Evolutionary conservation across 2,113 vertebrate genomes (phyloP).

Genomic region (Piaya cayana): DNA sequence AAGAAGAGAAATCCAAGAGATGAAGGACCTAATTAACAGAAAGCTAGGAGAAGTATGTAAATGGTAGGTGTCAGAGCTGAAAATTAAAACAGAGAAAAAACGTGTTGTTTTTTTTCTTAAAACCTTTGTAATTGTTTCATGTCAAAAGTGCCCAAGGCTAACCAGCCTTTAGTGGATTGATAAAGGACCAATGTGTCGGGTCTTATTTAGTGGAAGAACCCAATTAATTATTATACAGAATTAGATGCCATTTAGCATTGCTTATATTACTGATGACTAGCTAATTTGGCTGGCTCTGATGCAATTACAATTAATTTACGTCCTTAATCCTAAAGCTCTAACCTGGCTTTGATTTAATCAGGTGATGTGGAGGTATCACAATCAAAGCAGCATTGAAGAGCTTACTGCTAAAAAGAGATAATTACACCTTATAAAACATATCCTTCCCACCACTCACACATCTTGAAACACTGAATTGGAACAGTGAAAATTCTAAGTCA

Average conservation of each 20-base stretch:
- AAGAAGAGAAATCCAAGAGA: neutral
- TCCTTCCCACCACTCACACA: neutral
- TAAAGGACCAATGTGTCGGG: conserved; percentile 34
- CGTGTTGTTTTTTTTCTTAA: neutral
- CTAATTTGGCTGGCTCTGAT: conserved; percentile 67
- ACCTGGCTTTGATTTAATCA: conserved; percentile 71
- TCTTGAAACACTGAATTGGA: conserved; percentile 21
- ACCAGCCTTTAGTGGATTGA: conserved; percentile 39
- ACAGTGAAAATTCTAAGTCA: neutral
- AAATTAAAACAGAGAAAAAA: conserved; percentile 26
- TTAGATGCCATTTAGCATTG: conserved; percentile 68
- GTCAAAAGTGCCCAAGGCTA: conserved; percentile 34
- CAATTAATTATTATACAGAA: conserved; percentile 68
- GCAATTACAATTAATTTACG: conserved; percentile 69
- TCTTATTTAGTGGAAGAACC: conserved; percentile 61
- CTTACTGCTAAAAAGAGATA: conserved; percentile 42
- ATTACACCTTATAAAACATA: conserved; percentile 43
- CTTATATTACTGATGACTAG: conserved; percentile 65
- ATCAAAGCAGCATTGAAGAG: conserved; percentile 50
- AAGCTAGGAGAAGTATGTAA: neutral
- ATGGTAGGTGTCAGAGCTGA: neutral
- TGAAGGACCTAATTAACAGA: neutral
- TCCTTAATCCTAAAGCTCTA: conserved; percentile 65
- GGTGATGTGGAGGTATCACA: conserved; percentile 46
- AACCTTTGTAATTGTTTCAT: conserved; percentile 23